A percentile compares a stretch with the other conserved stretches of the same genome.
phyloP scores from a whole-genome alignment of 1,140 invertebrate species.

The Pararge aegeria region DNA sequence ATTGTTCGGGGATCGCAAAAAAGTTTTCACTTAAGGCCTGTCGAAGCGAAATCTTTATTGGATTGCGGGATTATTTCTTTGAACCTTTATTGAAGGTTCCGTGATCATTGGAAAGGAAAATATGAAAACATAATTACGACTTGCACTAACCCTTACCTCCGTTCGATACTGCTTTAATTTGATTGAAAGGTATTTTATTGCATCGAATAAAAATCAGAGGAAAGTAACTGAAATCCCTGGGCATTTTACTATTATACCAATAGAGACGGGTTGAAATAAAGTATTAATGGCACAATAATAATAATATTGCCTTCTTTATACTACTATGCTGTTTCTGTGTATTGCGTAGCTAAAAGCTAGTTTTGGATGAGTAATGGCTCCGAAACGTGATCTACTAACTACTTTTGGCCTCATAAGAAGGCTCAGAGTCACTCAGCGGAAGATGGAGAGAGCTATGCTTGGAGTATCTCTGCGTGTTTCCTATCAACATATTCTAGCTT shows the following conservation, averaged over 20 bases:
- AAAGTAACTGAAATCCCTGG: background rate
- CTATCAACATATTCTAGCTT: no score
- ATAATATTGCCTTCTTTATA: no score
- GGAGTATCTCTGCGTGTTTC: no score
- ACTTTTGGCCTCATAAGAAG: no score
- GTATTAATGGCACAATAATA: background rate
- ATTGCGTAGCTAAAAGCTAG: no score
- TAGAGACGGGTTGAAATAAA: background rate
- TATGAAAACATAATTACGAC: conserved; percentile 51
- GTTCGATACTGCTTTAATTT: conserved; percentile 24
- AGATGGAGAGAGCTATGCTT: no score
- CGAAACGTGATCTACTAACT: no score
- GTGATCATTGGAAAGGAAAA: conserved; percentile 47
- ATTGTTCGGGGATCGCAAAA: conserved; percentile 71
- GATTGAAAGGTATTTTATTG: conserved; percentile 22
- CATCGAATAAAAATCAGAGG: background rate
- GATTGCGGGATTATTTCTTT: conserved; percentile 69
- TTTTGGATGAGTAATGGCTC: no score
- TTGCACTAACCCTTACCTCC: conserved; percentile 30
- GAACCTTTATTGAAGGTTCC: conserved; percentile 40
- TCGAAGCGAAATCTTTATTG: conserved; percentile 73
- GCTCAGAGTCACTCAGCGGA: no score
- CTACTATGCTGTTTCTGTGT: no score
- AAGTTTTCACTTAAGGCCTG: conserved; percentile 75
- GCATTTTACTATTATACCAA: background rate